Percentiles rank a stretch among this genome's conserved stretches.
Evolutionary conservation across 2,888 invertebrate species (phyloP).

Genomic region (Steinernema scapterisci): DNA sequence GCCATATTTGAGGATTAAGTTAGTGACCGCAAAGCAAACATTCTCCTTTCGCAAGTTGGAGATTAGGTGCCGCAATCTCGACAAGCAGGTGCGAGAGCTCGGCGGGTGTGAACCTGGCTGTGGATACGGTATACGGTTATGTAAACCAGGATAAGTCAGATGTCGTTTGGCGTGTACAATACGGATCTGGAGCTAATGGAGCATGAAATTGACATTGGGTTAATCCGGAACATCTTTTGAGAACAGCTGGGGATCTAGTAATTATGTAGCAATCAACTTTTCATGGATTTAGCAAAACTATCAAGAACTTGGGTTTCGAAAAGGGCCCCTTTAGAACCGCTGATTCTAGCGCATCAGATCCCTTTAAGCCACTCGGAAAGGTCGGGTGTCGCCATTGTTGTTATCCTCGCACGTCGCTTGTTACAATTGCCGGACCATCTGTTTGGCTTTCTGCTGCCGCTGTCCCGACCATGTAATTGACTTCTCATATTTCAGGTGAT

Average conservation of each 20-base stretch:
- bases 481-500: conserved; percentile 72
- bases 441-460: conserved; percentile 2
- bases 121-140: not conserved
- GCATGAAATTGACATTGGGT: not conserved
- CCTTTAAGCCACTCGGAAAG: not conserved
- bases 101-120: not conserved
- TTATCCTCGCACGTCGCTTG: not conserved
- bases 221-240: too few relatives aligned
- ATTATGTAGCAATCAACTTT: too few relatives aligned
- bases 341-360: too few relatives aligned
- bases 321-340: too few relatives aligned
- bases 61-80: conserved; percentile 6
- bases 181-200: too few relatives aligned
- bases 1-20: conserved; percentile 28
- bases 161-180: too few relatives aligned
- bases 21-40: conserved; percentile 30
- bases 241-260: too few relatives aligned
- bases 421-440: conserved; percentile 23
- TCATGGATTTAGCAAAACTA: too few relatives aligned
- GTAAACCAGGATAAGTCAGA: not conserved
- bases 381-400: conserved; percentile 2
- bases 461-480: not conserved
- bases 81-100: conserved; percentile 5
- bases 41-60: conserved; percentile 6
- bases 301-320: too few relatives aligned